A percentile compares a stretch with the other conserved stretches of the same genome.
Conservation (phyloP, 2,888 invertebrate species). For the Geotrupes spiniger region DNA sequence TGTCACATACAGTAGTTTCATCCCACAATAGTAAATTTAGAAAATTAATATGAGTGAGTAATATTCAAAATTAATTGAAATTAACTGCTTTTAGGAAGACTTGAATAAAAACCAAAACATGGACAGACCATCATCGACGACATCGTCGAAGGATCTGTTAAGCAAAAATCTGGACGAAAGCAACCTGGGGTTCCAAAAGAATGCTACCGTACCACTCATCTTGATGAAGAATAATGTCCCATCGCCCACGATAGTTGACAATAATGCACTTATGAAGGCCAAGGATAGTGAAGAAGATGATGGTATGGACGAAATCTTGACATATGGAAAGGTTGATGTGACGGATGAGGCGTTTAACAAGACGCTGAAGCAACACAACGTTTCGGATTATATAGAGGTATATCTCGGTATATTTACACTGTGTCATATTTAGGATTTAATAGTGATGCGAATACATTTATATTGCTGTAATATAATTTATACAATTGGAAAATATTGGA, state of each 20-base stretch:
- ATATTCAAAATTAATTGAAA: too few relatives aligned
- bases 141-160: neutral
- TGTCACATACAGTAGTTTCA: too few relatives aligned
- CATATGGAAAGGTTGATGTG: constrained; percentile 16
- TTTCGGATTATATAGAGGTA: constrained; percentile 36
- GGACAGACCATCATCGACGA: neutral
- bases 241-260: constrained; percentile 1
- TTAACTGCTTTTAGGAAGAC: too few relatives aligned
- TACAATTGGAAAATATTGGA: too few relatives aligned
- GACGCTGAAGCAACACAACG: constrained; percentile 51
- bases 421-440: too few relatives aligned
- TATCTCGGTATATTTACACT: too few relatives aligned
- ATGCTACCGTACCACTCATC: constrained; percentile 20
- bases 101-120: constrained; percentile 1
- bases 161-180: constrained; percentile 18
- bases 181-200: constrained; percentile 48
- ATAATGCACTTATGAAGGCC: constrained; percentile 36
- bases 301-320: neutral
- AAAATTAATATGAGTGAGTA: too few relatives aligned
- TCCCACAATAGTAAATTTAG: too few relatives aligned
- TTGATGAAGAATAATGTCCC: constrained; percentile 5
- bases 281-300: constrained; percentile 43
- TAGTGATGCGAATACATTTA: too few relatives aligned
- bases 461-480: too few relatives aligned
- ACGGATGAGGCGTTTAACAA: constrained; percentile 40